Evolutionary conservation across 2,797 vertebrate species (phyloP).

Genomic region (Alca torda): DNA sequence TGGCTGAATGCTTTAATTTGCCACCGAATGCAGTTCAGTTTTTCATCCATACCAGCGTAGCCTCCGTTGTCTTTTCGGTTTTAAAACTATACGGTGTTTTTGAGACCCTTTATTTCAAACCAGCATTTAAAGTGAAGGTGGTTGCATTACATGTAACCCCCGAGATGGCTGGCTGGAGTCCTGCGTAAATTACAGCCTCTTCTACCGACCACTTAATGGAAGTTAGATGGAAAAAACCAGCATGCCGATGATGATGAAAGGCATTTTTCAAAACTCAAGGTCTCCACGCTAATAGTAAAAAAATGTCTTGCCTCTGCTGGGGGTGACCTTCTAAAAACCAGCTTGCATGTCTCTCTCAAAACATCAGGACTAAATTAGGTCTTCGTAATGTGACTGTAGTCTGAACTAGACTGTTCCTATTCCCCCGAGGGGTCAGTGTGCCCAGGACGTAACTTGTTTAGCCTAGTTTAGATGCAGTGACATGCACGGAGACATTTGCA

Average conservation of each 20-base stretch:
- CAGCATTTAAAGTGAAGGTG: not conserved
- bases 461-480: not conserved
- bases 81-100: not conserved
- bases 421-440: conserved; percentile 1
- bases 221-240: not conserved
- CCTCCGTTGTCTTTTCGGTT: not conserved
- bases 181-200: conserved; percentile 1
- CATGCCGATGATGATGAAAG: not conserved
- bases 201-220: not conserved
- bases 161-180: not conserved
- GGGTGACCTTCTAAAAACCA: conserved; percentile 42
- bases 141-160: not conserved
- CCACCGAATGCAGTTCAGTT: not conserved
- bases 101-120: not conserved
- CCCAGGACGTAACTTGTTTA: not conserved
- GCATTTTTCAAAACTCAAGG: conserved; percentile 22
- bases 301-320: not conserved
- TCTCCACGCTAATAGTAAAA: not conserved
- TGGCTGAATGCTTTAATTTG: not conserved
- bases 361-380: conserved; percentile 34
- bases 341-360: not conserved
- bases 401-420: not conserved
- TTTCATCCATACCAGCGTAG: not conserved
- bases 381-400: not conserved
- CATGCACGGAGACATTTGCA: accelerated